Evolutionary conservation across 2,113 vertebrate species (phyloP), one percentile per base, ranked within the genome.

Genomic region (Anarrhichthys ocellatus): DNA sequence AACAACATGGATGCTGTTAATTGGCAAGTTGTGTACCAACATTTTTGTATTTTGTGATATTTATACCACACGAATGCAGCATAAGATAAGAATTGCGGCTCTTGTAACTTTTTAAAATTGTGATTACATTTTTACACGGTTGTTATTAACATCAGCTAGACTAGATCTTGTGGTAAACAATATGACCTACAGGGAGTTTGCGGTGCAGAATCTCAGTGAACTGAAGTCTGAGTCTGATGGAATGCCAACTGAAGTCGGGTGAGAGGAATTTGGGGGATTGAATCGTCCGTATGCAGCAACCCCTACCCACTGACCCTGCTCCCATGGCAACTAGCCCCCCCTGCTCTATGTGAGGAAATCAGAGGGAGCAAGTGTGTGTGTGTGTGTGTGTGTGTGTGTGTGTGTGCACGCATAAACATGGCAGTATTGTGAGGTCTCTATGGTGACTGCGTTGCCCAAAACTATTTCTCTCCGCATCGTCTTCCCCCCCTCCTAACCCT

Each of bases 291-390:
- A 71, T 90, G 90, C 86, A 87, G 77, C 74, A 61, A 22, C 88
- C 76, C 15, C 71, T 76, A 69, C 73, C 70, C 83, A 79, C 44
- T 89, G 79, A 87, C 77, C 80, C 70, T 7, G 84, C 85, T 92
- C 50, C 89, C 80, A 88, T 91, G 86, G 82, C 75, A 92, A 92
- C 91, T 34, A 82, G 73, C 88, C 84, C 4, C 80, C 1, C 22
- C n/a, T 3, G 6, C 75, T 87, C 75, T 69, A 50, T 78, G 32
- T 59, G 81, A 80, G 83, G 36, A 84, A 89, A 89, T 85, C 71
- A 71, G 72, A 73, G 6, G 29, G 32, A 27, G 32, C 36, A 46
- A 72, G 68, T 66, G 32, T 65, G 73, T 58, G 77, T 36, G n/a
- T 73, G 67, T 32, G 44, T 40, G 56, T 81, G 75, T 73, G 36